These are phyloP conservation scores for Lithobates sylvaticus DNA, from an alignment of 2,797 vertebrate genomes.

Conservation along the genomic window DNA sequence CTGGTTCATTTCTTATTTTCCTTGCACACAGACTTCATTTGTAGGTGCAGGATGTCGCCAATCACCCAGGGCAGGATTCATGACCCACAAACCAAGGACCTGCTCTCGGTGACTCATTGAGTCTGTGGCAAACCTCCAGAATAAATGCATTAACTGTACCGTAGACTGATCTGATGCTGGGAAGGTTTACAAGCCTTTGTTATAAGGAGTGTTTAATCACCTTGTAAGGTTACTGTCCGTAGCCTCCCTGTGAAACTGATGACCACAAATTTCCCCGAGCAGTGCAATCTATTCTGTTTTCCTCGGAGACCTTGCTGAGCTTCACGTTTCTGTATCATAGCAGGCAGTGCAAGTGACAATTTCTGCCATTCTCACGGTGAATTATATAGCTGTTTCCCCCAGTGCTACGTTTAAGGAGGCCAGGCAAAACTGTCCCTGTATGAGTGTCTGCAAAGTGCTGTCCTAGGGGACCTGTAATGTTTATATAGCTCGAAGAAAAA, in stretches of 20 bases:
- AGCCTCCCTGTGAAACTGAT: slow-evolving; percentile 16
- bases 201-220: slow-evolving; percentile 11
- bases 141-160: slow-evolving; percentile 16
- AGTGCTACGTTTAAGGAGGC: background rate
- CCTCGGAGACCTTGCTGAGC: slow-evolving; percentile 13
- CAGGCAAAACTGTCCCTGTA: background rate
- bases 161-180: background rate
- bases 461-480: background rate
- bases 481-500: background rate
- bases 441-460: background rate
- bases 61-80: slow-evolving; percentile 6
- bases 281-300: slow-evolving; percentile 4
- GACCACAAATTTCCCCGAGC: slow-evolving; percentile 21
- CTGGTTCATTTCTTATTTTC: background rate
- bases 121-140: slow-evolving; percentile 20
- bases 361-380: background rate
- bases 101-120: background rate
- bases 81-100: slow-evolving; percentile 32
- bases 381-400: background rate
- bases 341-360: background rate
- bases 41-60: slow-evolving; percentile 9
- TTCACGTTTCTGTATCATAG: background rate
- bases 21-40: background rate
- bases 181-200: slow-evolving; percentile 4
- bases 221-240: slow-evolving; percentile 19